These are phyloP conservation scores for Mixornis gularis DNA, from an alignment of 2,113 vertebrate genomes.

Conservation along the genomic window DNA sequence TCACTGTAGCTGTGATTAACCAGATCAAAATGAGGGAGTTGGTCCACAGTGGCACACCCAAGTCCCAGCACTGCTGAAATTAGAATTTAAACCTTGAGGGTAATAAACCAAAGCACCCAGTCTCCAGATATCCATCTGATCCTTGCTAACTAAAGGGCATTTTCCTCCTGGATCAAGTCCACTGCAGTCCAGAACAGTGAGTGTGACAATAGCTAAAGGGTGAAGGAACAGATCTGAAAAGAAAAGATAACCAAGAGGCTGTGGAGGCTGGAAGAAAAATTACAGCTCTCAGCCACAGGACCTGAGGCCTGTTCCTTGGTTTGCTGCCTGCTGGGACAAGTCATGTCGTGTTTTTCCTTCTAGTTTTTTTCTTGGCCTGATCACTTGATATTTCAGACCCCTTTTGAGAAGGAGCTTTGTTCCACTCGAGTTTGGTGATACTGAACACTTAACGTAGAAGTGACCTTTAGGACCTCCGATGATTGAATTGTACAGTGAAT, in stretches of 20 bases:
- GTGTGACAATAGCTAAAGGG: neutral
- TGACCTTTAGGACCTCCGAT: neutral
- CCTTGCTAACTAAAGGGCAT: neutral
- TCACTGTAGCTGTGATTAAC: conserved; percentile 10
- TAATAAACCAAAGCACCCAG: neutral
- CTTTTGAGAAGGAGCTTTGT: neutral
- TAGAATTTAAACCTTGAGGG: neutral
- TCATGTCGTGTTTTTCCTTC: neutral
- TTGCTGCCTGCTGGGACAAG: neutral
- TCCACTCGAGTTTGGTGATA: neutral
- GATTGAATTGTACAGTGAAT: neutral
- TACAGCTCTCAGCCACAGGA: neutral
- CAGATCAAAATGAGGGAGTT: neutral
- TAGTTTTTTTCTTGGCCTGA: neutral
- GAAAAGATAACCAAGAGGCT: neutral
- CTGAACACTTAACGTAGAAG: neutral
- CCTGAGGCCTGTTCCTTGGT: neutral
- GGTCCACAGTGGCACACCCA: conserved; percentile 42
- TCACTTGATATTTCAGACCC: neutral
- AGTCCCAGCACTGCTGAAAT: neutral
- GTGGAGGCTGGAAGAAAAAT: neutral
- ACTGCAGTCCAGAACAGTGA: neutral
- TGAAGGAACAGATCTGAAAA: neutral
- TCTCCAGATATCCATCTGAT: neutral
- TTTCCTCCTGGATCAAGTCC: neutral